Percentiles rank a stretch among this genome's conserved stretches.
Conservation (phyloP, 1,140 invertebrate species). For the Papilio helenus region DNA sequence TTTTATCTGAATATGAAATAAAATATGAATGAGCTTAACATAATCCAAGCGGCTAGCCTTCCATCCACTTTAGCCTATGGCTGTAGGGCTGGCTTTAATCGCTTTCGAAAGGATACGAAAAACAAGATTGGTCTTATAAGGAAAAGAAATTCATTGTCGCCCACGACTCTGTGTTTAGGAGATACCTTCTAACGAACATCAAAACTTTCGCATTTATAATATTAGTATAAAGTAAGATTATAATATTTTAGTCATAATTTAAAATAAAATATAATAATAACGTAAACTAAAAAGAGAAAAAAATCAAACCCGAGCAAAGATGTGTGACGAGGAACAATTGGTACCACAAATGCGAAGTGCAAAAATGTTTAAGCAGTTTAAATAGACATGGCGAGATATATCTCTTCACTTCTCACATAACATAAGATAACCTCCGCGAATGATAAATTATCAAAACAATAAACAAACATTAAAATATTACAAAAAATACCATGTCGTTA, state of each 20-base stretch:
- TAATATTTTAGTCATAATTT: no score
- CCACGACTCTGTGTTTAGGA: no score
- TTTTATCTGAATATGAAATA: background rate
- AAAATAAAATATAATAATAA: no score
- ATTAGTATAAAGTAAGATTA: no score
- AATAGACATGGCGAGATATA: background rate
- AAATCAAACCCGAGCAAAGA: background rate
- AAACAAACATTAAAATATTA: background rate
- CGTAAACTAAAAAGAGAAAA: background rate
- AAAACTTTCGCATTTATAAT: no score
- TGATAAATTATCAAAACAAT: conserved; percentile 11
- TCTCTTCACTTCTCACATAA: conserved; percentile 2
- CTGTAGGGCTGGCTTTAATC: no score
- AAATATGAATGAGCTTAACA: background rate
- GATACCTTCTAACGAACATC: no score
- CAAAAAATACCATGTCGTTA: background rate
- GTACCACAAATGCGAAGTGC: background rate
- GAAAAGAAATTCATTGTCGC: no score
- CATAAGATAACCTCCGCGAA: conserved; percentile 4
- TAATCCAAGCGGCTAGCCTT: background rate
- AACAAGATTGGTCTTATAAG: no score
- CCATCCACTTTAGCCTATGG: background rate
- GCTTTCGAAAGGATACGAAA: no score
- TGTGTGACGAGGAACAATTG: background rate
- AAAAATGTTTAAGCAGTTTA: background rate